phyloP scores from a whole-genome alignment of 1,140 invertebrate species.

The Lasioglossum albipes region DNA sequence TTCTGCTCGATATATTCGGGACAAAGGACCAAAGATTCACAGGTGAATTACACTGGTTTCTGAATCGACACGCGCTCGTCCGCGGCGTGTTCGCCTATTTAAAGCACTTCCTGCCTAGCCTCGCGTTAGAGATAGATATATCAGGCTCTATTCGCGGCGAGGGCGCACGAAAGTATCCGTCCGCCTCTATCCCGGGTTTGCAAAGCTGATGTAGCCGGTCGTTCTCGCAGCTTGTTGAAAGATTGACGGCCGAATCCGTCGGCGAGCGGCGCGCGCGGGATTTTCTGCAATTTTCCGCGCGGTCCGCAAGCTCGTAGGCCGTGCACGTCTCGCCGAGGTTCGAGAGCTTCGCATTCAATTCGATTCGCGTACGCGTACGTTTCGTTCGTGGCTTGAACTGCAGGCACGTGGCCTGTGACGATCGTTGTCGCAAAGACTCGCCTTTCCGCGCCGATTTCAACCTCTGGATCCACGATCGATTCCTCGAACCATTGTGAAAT shows the following conservation, averaged over 20 bases:
- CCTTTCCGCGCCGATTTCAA: background rate
- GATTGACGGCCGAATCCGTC: constrained; percentile 77
- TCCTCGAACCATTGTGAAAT: too few species aligned
- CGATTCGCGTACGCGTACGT: constrained; percentile 61
- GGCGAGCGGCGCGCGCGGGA: constrained; percentile 69
- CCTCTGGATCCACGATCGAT: too few species aligned
- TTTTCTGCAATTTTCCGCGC: constrained; percentile 73
- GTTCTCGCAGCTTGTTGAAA: constrained; percentile 70
- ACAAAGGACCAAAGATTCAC: background rate
- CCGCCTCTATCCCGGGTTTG: constrained; percentile 32
- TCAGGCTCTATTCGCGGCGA: constrained; percentile 55
- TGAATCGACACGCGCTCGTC: background rate
- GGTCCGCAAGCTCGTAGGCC: constrained; percentile 52
- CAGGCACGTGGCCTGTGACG: constrained; percentile 40
- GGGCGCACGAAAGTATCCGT: constrained; percentile 59
- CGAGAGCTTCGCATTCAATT: constrained; percentile 66
- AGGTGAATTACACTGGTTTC: constrained; percentile 5
- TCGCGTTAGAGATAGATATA: constrained; percentile 68
- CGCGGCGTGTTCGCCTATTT: constrained; percentile 62
- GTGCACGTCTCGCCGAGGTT: constrained; percentile 66
- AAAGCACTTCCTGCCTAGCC: constrained; percentile 70
- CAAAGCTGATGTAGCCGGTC: constrained; percentile 55
- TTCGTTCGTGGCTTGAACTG: constrained; percentile 44
- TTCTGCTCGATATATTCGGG: too few species aligned
- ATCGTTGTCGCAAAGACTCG: constrained; percentile 1